Conservation (phyloP, 2,797 vertebrate species). For the Calcarius lapponicus region DNA sequence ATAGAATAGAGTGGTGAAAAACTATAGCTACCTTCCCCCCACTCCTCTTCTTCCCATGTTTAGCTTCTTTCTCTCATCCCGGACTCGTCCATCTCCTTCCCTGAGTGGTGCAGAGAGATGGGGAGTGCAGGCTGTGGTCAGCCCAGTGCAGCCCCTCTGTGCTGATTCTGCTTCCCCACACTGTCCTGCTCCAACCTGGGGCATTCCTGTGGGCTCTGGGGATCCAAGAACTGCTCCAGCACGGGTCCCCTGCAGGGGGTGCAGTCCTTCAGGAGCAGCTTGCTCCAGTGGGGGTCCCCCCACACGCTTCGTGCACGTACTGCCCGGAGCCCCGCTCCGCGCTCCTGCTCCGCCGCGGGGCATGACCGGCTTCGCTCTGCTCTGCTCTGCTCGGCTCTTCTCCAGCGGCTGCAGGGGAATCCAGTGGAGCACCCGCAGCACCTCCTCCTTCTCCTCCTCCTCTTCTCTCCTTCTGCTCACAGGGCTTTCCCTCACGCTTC, state of each 20-base stretch:
- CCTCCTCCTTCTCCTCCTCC: neutral
- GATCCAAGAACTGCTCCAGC: neutral
- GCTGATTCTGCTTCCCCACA: rapidly evolving
- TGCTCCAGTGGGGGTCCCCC: rapidly evolving
- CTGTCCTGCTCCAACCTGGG: neutral
- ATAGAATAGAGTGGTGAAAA: neutral
- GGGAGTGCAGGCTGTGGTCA: neutral
- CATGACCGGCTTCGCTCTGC: rapidly evolving
- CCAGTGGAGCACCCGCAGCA: neutral
- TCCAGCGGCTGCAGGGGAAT: neutral
- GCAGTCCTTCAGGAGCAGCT: neutral
- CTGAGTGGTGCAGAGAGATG: neutral
- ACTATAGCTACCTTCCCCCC: neutral
- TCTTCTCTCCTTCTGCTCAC: neutral
- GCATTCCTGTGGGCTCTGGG: neutral
- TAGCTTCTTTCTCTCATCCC: neutral
- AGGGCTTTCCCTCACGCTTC: neutral
- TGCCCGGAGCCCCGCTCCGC: neutral
- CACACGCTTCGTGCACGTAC: rapidly evolving
- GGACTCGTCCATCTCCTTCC: neutral
- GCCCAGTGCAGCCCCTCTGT: rapidly evolving
- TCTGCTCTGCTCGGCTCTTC: neutral
- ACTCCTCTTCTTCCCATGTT: neutral
- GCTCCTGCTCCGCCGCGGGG: neutral
- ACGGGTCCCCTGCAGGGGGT: rapidly evolving